Percentiles rank a stretch among this genome's conserved stretches.
Conservation (phyloP, 2,113 vertebrate genomes). For the Strix aluco region DNA sequence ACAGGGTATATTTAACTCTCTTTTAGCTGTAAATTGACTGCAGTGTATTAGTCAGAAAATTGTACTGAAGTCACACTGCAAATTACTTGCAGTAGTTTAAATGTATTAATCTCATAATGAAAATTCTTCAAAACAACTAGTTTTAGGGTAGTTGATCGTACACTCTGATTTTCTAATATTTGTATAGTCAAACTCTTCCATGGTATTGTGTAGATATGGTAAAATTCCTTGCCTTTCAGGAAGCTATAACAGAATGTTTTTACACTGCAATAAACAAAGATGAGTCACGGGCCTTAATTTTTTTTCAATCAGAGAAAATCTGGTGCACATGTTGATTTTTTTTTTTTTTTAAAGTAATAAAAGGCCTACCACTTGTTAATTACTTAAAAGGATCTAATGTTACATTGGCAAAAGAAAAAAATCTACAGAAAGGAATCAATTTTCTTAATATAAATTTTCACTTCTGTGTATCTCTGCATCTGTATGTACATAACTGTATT, state of each 20-base stretch:
- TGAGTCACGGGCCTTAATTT: background rate
- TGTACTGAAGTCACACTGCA: background rate
- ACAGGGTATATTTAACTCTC: background rate
- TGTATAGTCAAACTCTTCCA: background rate
- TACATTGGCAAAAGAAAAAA: background rate
- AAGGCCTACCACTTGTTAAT: background rate
- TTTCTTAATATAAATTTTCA: background rate
- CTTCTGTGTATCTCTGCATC: background rate
- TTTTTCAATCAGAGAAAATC: background rate
- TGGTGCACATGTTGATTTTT: background rate
- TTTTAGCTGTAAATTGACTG: background rate
- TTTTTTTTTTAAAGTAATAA: background rate
- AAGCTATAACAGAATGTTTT: background rate
- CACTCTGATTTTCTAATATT: background rate
- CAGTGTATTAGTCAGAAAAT: background rate
- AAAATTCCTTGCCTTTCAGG: background rate
- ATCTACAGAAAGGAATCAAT: rapidly evolving
- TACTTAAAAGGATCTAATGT: rapidly evolving
- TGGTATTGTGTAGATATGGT: background rate
- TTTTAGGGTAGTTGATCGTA: background rate
- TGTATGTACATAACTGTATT: background rate
- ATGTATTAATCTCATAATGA: background rate
- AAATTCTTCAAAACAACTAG: background rate
- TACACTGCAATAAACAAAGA: background rate
- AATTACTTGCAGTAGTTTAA: rapidly evolving